Evolutionary conservation across 37 sponge, comb jelly and placozoan species (phyloP), one percentile per base, ranked within the genome.

Genomic region (Petrosia ficiformis): DNA sequence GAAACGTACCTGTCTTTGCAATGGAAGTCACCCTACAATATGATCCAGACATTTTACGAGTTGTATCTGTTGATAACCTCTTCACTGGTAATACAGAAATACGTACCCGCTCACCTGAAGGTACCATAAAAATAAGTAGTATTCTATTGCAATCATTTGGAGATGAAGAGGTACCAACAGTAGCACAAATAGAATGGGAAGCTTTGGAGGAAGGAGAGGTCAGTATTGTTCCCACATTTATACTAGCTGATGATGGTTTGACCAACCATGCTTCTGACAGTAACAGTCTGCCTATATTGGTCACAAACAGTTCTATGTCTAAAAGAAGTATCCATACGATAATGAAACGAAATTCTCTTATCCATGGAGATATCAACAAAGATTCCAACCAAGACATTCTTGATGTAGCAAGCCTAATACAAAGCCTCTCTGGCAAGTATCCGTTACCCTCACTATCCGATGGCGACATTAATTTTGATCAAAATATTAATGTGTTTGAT

Each of bases 401-500:
- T 26, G 63, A 11, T 61, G 26, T 61, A 61, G 28, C 26, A n/a
- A 61, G 26, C 63, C 4, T 42, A 4, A 48, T n/a, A 44, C 0
- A 33, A 30, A 43, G 73, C 33, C 10, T 28, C 26, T 29, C 52
- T 52, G 34, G 5, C 22, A 34, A 24, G 14, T 42, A 25, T 3
- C 3, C 32, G n/a, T n/a, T n/a, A n/a, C n/a, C n/a, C n/a, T n/a
- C n/a, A n/a, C 24, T 19, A 0, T 28, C 36, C 4, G 44, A 41
- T 26, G 31, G 29, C 24, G 87, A 87, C 56, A 39, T 60, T 28
- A 87, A 80, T 52, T 39, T 28, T 38, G 82, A 87, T 42, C 54
- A 59, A 1, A 8, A 32, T 6, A 37, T 38, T 19, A 71, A 67
- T n/a, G 1, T 61, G 16, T 75, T 59, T 58, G 87, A 87, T 64